Conservation (phyloP, 2,797 vertebrate genomes). For the Sebastes matsubarae region DNA sequence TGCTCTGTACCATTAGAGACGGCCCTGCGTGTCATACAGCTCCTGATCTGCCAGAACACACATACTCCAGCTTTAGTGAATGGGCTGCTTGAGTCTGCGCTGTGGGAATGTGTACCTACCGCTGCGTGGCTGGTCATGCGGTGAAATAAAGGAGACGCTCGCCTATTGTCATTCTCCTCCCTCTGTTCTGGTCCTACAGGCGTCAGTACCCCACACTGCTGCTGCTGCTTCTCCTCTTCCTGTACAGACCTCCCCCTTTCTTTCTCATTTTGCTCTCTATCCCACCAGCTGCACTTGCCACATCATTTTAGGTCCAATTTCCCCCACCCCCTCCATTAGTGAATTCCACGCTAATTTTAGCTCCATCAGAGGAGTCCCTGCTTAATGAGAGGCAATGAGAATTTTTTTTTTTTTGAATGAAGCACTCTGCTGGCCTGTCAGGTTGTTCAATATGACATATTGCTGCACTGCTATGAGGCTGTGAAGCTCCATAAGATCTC, state of each 20-base stretch:
- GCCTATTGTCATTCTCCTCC: conserved; percentile 17
- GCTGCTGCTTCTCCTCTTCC: conserved; percentile 24
- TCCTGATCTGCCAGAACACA: conserved; percentile 16
- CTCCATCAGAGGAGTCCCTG: conserved; percentile 16
- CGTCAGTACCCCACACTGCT: conserved; percentile 6
- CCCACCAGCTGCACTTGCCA: conserved; percentile 51
- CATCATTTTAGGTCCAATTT: conserved; percentile 36
- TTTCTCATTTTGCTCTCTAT: conserved; percentile 22
- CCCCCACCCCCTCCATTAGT: conserved; percentile 1
- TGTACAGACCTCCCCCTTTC: not conserved
- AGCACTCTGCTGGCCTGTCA: conserved; percentile 8
- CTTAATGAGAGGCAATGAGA: conserved; percentile 22
- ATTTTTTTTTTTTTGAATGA: conserved; percentile 22
- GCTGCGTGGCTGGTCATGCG: conserved; percentile 39
- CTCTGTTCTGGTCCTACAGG: conserved; percentile 26
- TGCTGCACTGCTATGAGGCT: conserved; percentile 23
- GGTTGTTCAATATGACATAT: conserved; percentile 17
- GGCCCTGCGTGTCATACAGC: conserved; percentile 21
- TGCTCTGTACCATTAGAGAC: conserved; percentile 17
- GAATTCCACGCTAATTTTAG: conserved; percentile 44
- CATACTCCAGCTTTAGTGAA: conserved; percentile 44
- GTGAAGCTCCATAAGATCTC: conserved; percentile 33
- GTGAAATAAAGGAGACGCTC: conserved; percentile 31
- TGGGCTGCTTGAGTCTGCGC: conserved; percentile 43
- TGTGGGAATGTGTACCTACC: conserved; percentile 28